phyloP scores from a whole-genome alignment of 1,140 invertebrate genomes.

The Myzus persicae region DNA sequence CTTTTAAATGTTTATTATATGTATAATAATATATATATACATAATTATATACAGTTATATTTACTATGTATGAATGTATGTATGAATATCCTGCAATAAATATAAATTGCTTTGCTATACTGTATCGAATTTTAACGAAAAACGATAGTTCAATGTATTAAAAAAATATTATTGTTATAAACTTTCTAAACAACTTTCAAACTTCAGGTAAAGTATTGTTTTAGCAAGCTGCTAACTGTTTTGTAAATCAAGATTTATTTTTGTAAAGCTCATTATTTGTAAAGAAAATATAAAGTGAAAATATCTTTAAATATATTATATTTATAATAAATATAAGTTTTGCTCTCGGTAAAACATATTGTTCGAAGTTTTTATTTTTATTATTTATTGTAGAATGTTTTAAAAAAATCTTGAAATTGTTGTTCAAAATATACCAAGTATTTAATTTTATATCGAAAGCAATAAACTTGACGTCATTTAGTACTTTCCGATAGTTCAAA shows the following conservation, averaged over 20 bases:
- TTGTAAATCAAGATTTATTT: slow-evolving; percentile 15
- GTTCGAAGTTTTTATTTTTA: slow-evolving; percentile 4
- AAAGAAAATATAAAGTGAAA: neutral
- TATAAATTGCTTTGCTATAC: neutral
- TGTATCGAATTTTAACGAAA: neutral
- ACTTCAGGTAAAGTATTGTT: slow-evolving; percentile 8
- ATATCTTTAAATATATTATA: slow-evolving; percentile 25
- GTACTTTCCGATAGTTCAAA: neutral
- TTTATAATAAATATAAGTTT: slow-evolving; percentile 12
- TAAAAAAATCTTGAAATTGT: neutral
- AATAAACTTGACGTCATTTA: neutral
- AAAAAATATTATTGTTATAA: neutral
- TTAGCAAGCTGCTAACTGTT: neutral
- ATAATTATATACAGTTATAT: too few species aligned
- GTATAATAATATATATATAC: too few species aligned
- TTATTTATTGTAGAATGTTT: neutral
- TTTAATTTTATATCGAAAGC: slow-evolving; percentile 18
- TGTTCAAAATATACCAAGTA: neutral
- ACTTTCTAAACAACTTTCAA: neutral
- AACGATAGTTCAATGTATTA: neutral
- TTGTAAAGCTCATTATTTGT: slow-evolving; percentile 8
- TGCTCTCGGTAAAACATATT: neutral
- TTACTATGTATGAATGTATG: neutral
- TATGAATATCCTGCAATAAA: neutral
- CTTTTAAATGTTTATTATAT: too few species aligned